Conservation (phyloP, 2,888 invertebrate genomes). For the Drosophila gaucha region DNA sequence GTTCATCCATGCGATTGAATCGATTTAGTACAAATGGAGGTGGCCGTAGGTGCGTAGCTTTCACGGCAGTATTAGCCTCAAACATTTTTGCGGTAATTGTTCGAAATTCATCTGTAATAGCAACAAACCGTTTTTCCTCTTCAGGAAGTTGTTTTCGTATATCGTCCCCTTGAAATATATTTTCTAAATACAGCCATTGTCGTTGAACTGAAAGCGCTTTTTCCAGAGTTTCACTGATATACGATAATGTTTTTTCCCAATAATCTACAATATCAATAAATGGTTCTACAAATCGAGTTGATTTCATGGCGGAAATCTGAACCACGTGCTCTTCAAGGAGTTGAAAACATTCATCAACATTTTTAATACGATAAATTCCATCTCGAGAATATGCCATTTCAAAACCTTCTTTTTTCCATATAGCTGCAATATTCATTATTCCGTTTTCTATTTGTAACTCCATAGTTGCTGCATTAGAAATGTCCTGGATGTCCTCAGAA, state of each 20-base stretch:
- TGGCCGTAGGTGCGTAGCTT: slow-evolving; percentile 87
- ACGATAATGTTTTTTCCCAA: slow-evolving; percentile 94
- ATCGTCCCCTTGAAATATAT: slow-evolving; percentile 94
- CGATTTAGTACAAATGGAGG: slow-evolving; percentile 88
- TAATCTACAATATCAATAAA: slow-evolving; percentile 93
- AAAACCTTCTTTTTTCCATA: slow-evolving; percentile 90
- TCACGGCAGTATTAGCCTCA: slow-evolving; percentile 86
- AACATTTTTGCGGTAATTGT: slow-evolving; percentile 86
- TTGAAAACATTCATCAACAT: slow-evolving; percentile 91
- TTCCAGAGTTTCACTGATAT: slow-evolving; percentile 93
- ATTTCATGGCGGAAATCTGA: slow-evolving; percentile 93
- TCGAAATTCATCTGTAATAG: slow-evolving; percentile 90
- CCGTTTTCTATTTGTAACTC: slow-evolving; percentile 94
- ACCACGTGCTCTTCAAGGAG: slow-evolving; percentile 93
- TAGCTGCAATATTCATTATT: slow-evolving; percentile 89
- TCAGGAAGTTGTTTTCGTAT: slow-evolving; percentile 92
- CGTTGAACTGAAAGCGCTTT: slow-evolving; percentile 92
- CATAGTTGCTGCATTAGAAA: slow-evolving; percentile 95
- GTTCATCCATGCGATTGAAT: slow-evolving; percentile 90
- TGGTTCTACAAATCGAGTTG: slow-evolving; percentile 93
- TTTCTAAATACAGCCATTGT: slow-evolving; percentile 94
- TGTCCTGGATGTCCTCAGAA: slow-evolving; percentile 93
- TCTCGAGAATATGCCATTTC: slow-evolving; percentile 90
- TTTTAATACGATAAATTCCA: slow-evolving; percentile 89
- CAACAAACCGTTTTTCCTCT: slow-evolving; percentile 91